Base-by-base conservation (phyloP, 2,888 invertebrate genomes). In the Bibio marci region DNA sequence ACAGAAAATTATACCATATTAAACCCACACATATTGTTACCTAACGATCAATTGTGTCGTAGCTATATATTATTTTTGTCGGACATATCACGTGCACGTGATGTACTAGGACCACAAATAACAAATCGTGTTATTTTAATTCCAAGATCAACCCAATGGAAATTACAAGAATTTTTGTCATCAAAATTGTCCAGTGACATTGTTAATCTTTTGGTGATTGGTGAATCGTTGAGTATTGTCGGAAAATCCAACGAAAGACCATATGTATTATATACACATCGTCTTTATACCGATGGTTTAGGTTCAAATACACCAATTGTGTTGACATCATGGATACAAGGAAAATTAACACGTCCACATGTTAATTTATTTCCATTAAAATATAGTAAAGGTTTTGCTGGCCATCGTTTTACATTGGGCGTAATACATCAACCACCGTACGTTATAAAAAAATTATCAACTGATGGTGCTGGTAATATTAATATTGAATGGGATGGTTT, bases 341-440 rank as follows among this genome's bases (percentile, higher is more conserved):
- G 71, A 25, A 69, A 64, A 35, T 68, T 75, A 44, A 74, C 80
- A 2, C 67, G 74, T 43, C 64, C 67, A 0, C 57, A 70, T 18
- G 61, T 76, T 0, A 63, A 74, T 52, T 59, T 83, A 27, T 85
- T 81, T 58, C 80, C 81, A 3, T 51, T 54, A 10, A 83, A 83
- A 61, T 71, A 80, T 56, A 54, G 56, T 1, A 48, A 60, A 19
- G 81, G 82, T 1, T 81, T 82, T 47, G 71, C 78, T 18, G 81
- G 82, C 1, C 80, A 81, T 57, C 69, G 80, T 38, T 78, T 83
- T 55, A 62, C 72, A 31, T 67, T 82, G 8, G 66, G 79, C 2
- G 70, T 77, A 11, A 71, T 74, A 8, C 65, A 79, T 57, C 78
- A 79, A 50, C 80, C 82, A 7, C 85, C 83, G 0, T 83, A 68